A percentile compares a stretch with the other conserved stretches of the same genome.
Conservation (phyloP, 92 coral and sea anemone species). For the Paragorgia papillata region DNA sequence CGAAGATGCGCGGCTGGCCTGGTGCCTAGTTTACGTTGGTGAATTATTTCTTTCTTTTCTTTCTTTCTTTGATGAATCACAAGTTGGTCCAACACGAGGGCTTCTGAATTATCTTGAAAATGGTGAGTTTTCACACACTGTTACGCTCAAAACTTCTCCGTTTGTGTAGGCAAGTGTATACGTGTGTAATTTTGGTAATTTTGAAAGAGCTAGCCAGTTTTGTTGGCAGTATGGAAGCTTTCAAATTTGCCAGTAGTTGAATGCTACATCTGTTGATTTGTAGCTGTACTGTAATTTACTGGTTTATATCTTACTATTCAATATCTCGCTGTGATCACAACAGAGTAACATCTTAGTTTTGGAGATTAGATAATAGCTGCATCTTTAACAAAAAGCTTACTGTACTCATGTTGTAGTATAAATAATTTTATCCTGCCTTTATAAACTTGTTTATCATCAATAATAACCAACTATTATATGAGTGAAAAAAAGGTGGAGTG, state of each 20-base stretch:
- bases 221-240: not conserved
- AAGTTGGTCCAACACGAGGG: constrained; percentile 9
- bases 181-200: not conserved
- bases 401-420: no score
- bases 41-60: constrained; percentile 22
- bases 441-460: no score
- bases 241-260: not conserved
- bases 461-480: no score
- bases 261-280: not conserved
- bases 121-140: constrained; percentile 15
- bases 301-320: not conserved
- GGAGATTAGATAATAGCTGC: not conserved
- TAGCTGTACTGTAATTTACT: no score
- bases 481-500: no score
- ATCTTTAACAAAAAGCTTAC: no score
- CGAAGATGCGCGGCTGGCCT: not conserved
- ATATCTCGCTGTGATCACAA: not conserved
- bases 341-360: not conserved
- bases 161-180: no score
- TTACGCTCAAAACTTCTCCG: not conserved
- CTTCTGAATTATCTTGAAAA: not conserved
- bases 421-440: no score
- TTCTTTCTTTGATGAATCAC: constrained; percentile 43
- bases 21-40: constrained; percentile 19
- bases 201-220: not conserved